Base-by-base conservation (phyloP, 2,797 vertebrate species). In the Gadopsis bispinosus region DNA sequence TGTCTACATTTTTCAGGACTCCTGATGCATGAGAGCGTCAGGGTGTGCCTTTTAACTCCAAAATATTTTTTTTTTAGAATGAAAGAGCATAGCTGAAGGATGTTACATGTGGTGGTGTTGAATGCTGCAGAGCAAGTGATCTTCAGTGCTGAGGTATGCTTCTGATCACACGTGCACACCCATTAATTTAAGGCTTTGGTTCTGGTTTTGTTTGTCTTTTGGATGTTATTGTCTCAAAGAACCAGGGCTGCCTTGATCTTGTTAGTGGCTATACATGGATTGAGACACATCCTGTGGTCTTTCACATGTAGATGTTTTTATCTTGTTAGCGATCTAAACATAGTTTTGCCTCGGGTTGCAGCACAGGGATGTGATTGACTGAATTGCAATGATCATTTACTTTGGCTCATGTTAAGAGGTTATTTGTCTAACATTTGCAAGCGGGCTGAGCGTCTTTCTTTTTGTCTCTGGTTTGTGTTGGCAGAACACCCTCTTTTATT, bases 111-210 rank as follows among this genome's bases (percentile, higher is more conserved):
- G 61, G 3, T 59, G 69, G 72, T 70, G 67, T 7, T 85, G 74
- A 85, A 90, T 85, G 80, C 75, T 69, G 80, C 77, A 67, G 72
- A 80, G 67, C 69, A 60, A 72, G 79, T 81, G 55, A 83, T 76
- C 79, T 73, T 77, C 84, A 72, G 73, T 48, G 13, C 73, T 61
- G 67, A 92, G 89, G 87, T 89, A 91, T 86, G 92, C 75, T 66
- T 71, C 83, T 83, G 45, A 79, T 75, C 58, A 29, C 51, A 6
- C 59, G 41, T 53, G 58, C 87, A 89, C 86, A 83, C 78, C 80
- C 78, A 58, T 66, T 80, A 0, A 69, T 80, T 85, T 75, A 70
- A 66, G 58, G 35, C 50, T 80, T 65, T 63, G 59, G 16, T 17
- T 3, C 62, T 22, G 31, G 14, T 33, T 69, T 69, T 59, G 20